phyloP scores from a whole-genome alignment of 1,140 invertebrate species.

The Microplitis mediator region DNA sequence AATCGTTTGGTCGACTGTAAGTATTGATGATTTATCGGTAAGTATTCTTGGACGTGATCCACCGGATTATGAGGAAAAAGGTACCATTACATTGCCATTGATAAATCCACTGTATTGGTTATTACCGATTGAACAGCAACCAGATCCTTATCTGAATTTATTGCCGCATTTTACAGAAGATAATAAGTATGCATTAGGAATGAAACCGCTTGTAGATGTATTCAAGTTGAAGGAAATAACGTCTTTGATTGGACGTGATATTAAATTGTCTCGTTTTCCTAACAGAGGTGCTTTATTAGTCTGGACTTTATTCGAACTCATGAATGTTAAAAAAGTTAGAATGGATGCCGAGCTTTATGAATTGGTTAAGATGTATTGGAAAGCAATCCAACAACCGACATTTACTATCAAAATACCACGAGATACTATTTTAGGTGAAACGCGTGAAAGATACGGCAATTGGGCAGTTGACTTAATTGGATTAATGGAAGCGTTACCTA shows the following conservation, averaged over 20 bases:
- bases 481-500: slow-evolving; percentile 26
- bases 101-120: slow-evolving; percentile 21
- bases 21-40: not conserved
- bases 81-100: slow-evolving; percentile 13
- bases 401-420: slow-evolving; percentile 23
- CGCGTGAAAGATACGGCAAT: not conserved
- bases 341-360: not conserved
- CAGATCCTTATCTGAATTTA: slow-evolving; percentile 16
- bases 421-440: slow-evolving; percentile 15
- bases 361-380: slow-evolving; percentile 18
- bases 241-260: not conserved
- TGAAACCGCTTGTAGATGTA: slow-evolving; percentile 7
- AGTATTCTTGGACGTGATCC: not conserved
- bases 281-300: slow-evolving; percentile 25
- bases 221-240: not conserved
- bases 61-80: not conserved
- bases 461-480: slow-evolving; percentile 31
- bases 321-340: not conserved
- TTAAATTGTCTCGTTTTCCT: not conserved
- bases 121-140: slow-evolving; percentile 1
- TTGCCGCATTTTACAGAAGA: slow-evolving; percentile 4
- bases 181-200: not conserved
- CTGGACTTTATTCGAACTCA: not conserved
- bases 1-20: slow-evolving; percentile 29
- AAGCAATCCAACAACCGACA: slow-evolving; percentile 13